These are phyloP conservation scores for Dufourea novaeangliae DNA, from an alignment of 1,140 invertebrate genomes.

Conservation along the genomic window DNA sequence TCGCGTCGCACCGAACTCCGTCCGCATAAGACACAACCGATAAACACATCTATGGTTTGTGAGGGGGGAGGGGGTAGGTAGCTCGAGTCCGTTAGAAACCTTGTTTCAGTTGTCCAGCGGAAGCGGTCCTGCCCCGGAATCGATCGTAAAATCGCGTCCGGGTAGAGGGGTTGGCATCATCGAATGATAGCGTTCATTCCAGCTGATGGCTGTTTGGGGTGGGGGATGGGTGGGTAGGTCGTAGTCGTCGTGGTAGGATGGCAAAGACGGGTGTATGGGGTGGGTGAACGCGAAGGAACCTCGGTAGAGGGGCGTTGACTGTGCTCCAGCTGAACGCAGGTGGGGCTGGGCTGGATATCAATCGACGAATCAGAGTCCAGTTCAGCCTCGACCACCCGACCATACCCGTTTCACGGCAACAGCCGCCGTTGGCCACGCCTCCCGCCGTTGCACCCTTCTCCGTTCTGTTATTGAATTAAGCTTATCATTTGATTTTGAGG, in stretches of 20 bases:
- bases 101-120: conserved; percentile 43
- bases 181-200: conserved; percentile 70
- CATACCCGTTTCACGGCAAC: conserved; percentile 21
- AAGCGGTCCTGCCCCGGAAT: conserved; percentile 44
- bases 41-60: conserved; percentile 27
- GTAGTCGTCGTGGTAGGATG: conserved; percentile 19
- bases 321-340: not conserved
- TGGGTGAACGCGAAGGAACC: not conserved
- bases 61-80: not conserved
- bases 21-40: conserved; percentile 10
- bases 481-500: conserved; percentile 88
- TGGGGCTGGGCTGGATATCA: not conserved
- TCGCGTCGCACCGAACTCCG: no score
- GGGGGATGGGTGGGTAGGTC: conserved; percentile 44
- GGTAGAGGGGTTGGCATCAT: conserved; percentile 63
- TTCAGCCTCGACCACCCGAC: conserved; percentile 14
- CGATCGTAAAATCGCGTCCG: conserved; percentile 66
- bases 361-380: conserved; percentile 44
- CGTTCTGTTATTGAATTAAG: conserved; percentile 87
- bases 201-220: conserved; percentile 64
- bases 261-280: no score
- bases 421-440: conserved; percentile 64
- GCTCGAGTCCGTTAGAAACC: not conserved
- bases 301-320: no score
- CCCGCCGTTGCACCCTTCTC: conserved; percentile 69